Percentiles rank a stretch among this genome's conserved stretches.
These are phyloP conservation scores for Trachymyrmex septentrionalis DNA, from an alignment of 1,140 invertebrate genomes.

Conservation along the genomic window DNA sequence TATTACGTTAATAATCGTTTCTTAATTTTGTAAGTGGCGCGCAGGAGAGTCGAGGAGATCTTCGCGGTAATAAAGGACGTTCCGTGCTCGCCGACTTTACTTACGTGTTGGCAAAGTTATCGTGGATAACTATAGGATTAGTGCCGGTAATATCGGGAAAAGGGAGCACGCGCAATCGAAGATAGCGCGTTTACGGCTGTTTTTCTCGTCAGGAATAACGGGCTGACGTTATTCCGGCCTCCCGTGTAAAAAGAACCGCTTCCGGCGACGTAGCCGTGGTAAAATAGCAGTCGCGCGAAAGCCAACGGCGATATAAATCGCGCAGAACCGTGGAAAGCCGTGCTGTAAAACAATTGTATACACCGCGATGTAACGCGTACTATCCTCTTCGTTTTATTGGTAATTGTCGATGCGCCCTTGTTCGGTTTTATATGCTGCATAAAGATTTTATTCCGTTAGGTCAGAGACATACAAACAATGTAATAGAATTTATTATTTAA, in stretches of 20 bases:
- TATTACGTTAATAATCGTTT: constrained; percentile 22
- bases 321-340: constrained; percentile 19
- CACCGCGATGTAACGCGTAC: constrained; percentile 22
- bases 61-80: background rate
- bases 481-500: constrained; percentile 8
- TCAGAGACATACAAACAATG: background rate
- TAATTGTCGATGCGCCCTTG: constrained; percentile 47
- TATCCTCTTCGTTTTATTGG: constrained; percentile 36
- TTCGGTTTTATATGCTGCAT: constrained; percentile 32
- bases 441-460: constrained; percentile 28
- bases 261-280: constrained; percentile 40
- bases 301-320: constrained; percentile 50
- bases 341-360: constrained; percentile 59
- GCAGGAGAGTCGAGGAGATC: too few species aligned
- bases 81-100: background rate
- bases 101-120: background rate
- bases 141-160: constrained; percentile 36
- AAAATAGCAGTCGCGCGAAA: constrained; percentile 41
- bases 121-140: constrained; percentile 32
- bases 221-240: constrained; percentile 54
- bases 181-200: constrained; percentile 47
- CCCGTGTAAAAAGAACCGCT: constrained; percentile 44
- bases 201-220: constrained; percentile 46
- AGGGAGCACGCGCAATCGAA: constrained; percentile 30
- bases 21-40: background rate